Base-by-base conservation (phyloP, 2,113 vertebrate genomes). In the Brachyistius frenatus region DNA sequence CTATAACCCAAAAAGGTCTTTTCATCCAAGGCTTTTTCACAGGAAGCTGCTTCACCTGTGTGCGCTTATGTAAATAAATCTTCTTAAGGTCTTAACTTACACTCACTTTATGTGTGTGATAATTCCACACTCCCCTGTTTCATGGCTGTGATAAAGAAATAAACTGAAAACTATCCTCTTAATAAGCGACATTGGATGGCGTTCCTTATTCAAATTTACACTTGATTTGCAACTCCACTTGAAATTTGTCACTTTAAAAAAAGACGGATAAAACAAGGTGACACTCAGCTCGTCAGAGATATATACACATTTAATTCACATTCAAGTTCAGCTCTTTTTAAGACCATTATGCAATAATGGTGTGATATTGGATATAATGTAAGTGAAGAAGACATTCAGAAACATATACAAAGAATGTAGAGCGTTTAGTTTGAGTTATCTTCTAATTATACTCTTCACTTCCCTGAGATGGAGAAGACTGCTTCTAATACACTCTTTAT, bases 51-150 rank as follows among this genome's bases (percentile, higher is more conserved):
- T 65, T 47, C 1, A 13, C 46, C 78, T 64, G 53, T 55, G 58
- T 72, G 77, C 63, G 74, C 86, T 89, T 87, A 89, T 90, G 86
- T 75, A 88, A 92, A 89, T 90, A 72, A 89, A 89, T 89, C 78
- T 91, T 83, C 88, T 90, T 81, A 91, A 15, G 16, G 77, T 89
- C 73, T 91, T 87, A 86, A 84, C 81, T 73, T n/a, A 86, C 68
- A 81, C 84, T 81, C 69, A 53, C 75, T 84, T 74, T 66, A 83
- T 60, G 74, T 66, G 52, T 83, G 73, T 68, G 76, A 81, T 86
- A 65, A 91, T 78, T 84, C 83, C 75, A 67, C 72, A 66, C 83
- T 83, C 62, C 72, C 68, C 70, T 69, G 65, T 89, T 83, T 79
- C 60, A 57, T 23, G 73, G 57, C 16, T 68, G 53, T 39, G 23